These are phyloP conservation scores for Dynastes hyllus DNA, from an alignment of 2,888 invertebrate genomes.

Conservation along the genomic window DNA sequence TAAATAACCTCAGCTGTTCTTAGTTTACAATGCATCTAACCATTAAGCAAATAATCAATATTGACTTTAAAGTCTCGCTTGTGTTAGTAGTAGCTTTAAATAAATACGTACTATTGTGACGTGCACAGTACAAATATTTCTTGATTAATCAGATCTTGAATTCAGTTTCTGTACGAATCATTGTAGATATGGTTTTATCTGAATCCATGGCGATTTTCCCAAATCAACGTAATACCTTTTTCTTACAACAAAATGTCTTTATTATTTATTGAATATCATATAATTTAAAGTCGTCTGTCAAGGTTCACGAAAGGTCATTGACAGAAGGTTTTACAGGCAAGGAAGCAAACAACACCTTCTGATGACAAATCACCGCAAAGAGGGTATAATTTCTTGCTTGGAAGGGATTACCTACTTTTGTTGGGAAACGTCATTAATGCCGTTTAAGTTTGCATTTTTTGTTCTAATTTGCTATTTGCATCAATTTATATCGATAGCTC, in stretches of 20 bases:
- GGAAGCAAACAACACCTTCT: no score
- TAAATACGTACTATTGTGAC: background rate
- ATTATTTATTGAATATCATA: background rate
- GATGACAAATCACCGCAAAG: no score
- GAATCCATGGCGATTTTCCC: no score
- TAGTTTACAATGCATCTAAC: background rate
- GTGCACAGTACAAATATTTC: background rate
- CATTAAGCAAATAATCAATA: background rate
- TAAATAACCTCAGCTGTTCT: conserved; percentile 2
- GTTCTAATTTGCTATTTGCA: no score
- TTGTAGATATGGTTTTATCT: background rate
- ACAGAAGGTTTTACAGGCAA: no score
- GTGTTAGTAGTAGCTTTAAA: background rate
- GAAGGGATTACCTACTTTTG: no score
- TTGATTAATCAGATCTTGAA: background rate
- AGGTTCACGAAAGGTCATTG: background rate
- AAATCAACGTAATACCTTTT: no score
- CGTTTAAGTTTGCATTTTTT: no score
- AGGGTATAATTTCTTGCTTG: no score
- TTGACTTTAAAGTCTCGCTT: background rate
- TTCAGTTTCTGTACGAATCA: background rate
- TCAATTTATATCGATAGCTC: no score
- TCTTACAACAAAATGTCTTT: background rate
- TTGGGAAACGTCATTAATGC: no score
- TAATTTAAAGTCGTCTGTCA: background rate